Percentiles rank a stretch among this genome's conserved stretches.
Evolutionary conservation across 92 coral and sea anemone genomes (phyloP).

Genomic region (Phenganax subtilis): DNA sequence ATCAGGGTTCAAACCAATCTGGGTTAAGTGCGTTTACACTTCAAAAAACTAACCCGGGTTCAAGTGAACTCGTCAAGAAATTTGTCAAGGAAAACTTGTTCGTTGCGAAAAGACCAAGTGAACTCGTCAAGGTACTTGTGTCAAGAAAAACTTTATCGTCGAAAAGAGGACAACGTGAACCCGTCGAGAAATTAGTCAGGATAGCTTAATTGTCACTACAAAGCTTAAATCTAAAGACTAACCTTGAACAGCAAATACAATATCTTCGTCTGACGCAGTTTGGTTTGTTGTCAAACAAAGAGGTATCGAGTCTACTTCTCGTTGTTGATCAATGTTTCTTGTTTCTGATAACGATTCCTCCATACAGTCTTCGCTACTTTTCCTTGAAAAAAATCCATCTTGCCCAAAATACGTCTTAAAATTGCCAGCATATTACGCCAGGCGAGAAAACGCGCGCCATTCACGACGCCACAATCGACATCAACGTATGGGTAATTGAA

Average conservation of each 20-base stretch:
- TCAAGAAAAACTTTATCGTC: too few relatives aligned
- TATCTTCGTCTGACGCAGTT: background rate
- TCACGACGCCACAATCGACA: conserved; percentile 20
- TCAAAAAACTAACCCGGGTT: too few relatives aligned
- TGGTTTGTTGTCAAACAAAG: background rate
- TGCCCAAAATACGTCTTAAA: background rate
- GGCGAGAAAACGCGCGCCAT: conserved; percentile 10
- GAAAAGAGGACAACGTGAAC: too few relatives aligned
- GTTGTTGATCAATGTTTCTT: background rate
- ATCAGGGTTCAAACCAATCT: too few relatives aligned
- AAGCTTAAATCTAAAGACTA: too few relatives aligned
- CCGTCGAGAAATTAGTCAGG: too few relatives aligned
- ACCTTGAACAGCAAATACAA: background rate
- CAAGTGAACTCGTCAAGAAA: too few relatives aligned
- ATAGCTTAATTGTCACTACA: too few relatives aligned
- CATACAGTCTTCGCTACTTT: conserved; percentile 10
- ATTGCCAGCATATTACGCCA: background rate
- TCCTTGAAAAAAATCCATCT: background rate
- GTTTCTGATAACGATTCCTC: background rate
- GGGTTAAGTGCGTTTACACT: too few relatives aligned
- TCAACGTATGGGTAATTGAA: background rate
- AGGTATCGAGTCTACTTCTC: background rate
- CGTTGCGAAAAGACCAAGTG: too few relatives aligned
- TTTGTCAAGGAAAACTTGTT: too few relatives aligned
- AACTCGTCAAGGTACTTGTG: too few relatives aligned